Conservation (phyloP, 2,888 invertebrate species). For the Dryocosmus kuriphilus region DNA sequence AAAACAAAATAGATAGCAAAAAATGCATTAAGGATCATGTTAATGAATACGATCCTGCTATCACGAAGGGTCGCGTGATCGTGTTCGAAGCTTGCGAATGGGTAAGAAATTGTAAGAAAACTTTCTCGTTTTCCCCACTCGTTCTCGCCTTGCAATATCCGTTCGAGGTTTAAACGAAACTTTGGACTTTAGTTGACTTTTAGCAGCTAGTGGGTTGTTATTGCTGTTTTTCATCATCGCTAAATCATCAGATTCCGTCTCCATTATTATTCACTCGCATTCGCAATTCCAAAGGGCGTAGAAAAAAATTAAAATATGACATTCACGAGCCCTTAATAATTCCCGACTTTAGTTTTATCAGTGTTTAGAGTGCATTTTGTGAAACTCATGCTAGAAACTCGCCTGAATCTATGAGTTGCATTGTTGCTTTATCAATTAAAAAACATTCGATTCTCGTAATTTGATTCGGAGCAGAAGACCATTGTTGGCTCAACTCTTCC, state of each 20-base stretch:
- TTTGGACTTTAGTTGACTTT: slow-evolving; percentile 41
- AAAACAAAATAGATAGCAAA: background rate
- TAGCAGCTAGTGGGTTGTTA: slow-evolving; percentile 1
- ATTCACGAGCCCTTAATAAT: slow-evolving; percentile 47
- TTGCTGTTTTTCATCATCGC: background rate
- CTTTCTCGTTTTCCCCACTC: slow-evolving; percentile 39
- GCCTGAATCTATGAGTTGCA: background rate
- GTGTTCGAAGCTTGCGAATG: slow-evolving; percentile 39
- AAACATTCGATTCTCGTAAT: background rate
- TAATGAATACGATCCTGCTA: slow-evolving; percentile 5
- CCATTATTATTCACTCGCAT: slow-evolving; percentile 42
- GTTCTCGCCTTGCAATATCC: slow-evolving; percentile 20
- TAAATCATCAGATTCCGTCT: slow-evolving; percentile 32
- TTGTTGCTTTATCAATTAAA: slow-evolving; percentile 14
- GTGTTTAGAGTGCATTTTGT: slow-evolving; percentile 30
- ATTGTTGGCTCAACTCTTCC: slow-evolving; percentile 1
- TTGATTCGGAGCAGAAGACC: background rate
- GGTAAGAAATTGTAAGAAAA: no score
- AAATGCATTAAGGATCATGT: background rate
- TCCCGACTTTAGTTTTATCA: slow-evolving; percentile 46
- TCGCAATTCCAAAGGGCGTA: slow-evolving; percentile 40
- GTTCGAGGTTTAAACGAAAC: slow-evolving; percentile 34
- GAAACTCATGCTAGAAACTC: background rate
- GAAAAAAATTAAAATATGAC: slow-evolving; percentile 46
- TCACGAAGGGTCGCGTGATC: slow-evolving; percentile 45